A percentile compares a stretch with the other conserved stretches of the same genome.
Conservation (phyloP, 2,888 invertebrate genomes). For the Ariolimax columbianus region DNA sequence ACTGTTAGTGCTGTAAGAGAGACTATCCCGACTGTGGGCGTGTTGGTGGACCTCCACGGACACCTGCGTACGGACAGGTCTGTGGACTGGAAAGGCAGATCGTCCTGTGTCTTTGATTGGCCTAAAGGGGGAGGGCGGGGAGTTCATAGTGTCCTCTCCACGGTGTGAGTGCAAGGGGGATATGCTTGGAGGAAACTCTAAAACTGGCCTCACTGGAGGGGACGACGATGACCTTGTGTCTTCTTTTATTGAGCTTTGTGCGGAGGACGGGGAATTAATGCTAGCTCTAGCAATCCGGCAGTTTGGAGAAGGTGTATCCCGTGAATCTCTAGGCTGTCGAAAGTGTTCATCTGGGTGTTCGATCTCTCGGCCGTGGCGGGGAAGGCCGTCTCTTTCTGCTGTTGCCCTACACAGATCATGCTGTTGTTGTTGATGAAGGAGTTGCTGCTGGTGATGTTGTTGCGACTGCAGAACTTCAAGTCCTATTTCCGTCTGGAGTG, state of each 20-base stretch:
- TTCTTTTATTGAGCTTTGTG: not conserved
- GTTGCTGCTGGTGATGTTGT: slow-evolving; percentile 25
- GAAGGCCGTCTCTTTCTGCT: not conserved
- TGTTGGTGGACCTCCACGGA: slow-evolving; percentile 63
- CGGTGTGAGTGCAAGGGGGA: not conserved
- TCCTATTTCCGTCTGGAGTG: not conserved
- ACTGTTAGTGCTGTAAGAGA: slow-evolving; percentile 5
- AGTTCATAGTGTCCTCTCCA: not conserved
- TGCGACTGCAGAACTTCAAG: not conserved
- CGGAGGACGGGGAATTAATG: not conserved
- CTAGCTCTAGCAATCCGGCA: not conserved
- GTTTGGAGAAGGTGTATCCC: slow-evolving; percentile 5
- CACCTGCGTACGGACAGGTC: slow-evolving; percentile 59
- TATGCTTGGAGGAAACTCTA: slow-evolving; percentile 4
- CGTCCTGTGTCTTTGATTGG: slow-evolving; percentile 42
- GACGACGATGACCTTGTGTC: not conserved
- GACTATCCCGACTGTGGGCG: slow-evolving; percentile 1
- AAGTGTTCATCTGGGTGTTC: not conserved
- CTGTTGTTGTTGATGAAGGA: slow-evolving; percentile 27
- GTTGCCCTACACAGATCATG: not conserved
- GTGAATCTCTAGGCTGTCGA: slow-evolving; percentile 7
- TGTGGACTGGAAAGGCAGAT: slow-evolving; percentile 56
- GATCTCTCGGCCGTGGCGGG: not conserved
- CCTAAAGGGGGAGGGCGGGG: slow-evolving; percentile 44
- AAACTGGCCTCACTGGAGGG: slow-evolving; percentile 29